These are phyloP conservation scores for Cebuella pygmaea DNA, from an alignment of 2,797 vertebrate genomes.

Conservation along the genomic window DNA sequence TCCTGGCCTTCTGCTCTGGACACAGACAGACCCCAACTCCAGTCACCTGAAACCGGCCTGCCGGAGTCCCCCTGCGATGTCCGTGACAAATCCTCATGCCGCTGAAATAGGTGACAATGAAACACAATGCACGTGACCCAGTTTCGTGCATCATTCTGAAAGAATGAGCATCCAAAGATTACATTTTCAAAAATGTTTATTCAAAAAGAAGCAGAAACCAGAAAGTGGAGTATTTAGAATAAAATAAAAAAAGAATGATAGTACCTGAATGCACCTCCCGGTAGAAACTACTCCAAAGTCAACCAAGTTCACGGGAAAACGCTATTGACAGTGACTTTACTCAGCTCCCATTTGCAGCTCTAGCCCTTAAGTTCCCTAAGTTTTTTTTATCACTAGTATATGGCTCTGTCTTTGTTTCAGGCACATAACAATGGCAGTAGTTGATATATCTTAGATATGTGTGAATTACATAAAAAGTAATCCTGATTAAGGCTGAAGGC, in stretches of 20 bases:
- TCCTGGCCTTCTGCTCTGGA: neutral
- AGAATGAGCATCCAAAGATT: neutral
- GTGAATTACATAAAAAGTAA: conserved; percentile 1
- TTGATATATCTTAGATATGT: neutral
- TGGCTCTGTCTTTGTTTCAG: neutral
- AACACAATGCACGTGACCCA: too few relatives aligned
- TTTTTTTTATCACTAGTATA: neutral
- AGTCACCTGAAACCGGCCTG: too few relatives aligned
- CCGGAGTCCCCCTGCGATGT: neutral
- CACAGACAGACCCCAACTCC: neutral
- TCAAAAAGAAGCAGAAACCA: neutral
- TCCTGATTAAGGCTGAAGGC: conserved; percentile 39
- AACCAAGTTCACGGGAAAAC: neutral
- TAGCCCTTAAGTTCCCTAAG: too few relatives aligned
- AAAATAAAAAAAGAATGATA: neutral
- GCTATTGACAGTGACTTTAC: neutral
- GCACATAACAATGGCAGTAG: neutral
- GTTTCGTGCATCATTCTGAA: neutral
- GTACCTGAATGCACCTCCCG: too few relatives aligned
- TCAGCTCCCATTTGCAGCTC: neutral
- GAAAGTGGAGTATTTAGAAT: neutral
- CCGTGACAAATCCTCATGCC: fast-evolving
- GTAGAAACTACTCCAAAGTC: neutral
- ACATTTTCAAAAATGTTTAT: neutral
- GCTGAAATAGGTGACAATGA: neutral